Conservation (phyloP, 1,140 invertebrate genomes). For the Megathymus violae region DNA sequence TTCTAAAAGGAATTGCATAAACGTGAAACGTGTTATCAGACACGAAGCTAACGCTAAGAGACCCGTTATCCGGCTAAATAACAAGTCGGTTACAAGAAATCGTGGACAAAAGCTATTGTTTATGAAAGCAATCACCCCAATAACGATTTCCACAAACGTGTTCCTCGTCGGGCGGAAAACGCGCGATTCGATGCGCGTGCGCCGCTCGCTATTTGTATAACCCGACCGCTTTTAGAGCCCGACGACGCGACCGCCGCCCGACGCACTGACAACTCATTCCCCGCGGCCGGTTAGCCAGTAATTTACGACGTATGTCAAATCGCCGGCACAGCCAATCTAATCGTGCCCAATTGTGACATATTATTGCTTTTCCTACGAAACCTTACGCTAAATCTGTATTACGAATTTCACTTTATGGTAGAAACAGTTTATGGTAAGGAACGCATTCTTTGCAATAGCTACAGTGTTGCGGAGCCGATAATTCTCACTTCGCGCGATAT, state of each 20-base stretch:
- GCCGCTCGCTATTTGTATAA: slow-evolving; percentile 70
- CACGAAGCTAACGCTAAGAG: slow-evolving; percentile 48
- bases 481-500: slow-evolving; percentile 70
- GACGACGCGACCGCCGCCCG: slow-evolving; percentile 13
- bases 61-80: slow-evolving; percentile 66
- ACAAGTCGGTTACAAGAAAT: slow-evolving; percentile 63
- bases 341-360: slow-evolving; percentile 81
- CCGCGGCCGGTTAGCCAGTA: slow-evolving; percentile 55
- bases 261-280: slow-evolving; percentile 30
- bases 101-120: slow-evolving; percentile 79
- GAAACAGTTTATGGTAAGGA: slow-evolving; percentile 62
- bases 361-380: slow-evolving; percentile 82
- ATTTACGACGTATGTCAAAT: slow-evolving; percentile 81
- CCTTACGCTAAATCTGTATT: slow-evolving; percentile 71
- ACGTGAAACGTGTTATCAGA: slow-evolving; percentile 56
- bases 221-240: slow-evolving; percentile 50
- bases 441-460: slow-evolving; percentile 53
- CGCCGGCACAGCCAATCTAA: slow-evolving; percentile 78
- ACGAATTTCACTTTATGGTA: slow-evolving; percentile 72
- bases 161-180: slow-evolving; percentile 71
- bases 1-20: slow-evolving; percentile 50
- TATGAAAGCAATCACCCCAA: slow-evolving; percentile 82
- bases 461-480: slow-evolving; percentile 75
- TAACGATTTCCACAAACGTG: slow-evolving; percentile 80
- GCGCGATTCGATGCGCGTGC: slow-evolving; percentile 80